Evolutionary conservation across 2,797 vertebrate species (phyloP), one percentile per base, ranked within the genome.

Genomic region (Merluccius polli): DNA sequence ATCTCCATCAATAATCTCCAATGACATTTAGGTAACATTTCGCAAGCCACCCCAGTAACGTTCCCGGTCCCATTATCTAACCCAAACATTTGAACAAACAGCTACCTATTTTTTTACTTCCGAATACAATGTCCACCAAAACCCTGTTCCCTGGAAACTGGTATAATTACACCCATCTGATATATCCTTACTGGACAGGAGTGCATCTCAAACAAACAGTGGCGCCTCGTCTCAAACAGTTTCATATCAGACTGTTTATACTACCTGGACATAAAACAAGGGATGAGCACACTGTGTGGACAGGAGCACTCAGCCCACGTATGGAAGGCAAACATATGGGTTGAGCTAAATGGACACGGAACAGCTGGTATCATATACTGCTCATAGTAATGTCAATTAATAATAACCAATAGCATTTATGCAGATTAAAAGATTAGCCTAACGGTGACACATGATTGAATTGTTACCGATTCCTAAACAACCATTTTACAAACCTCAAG

Each of bases 121-220:
- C 6, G 1, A 59, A 59, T 65, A 65, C 59, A 27, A 65, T 24
- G 21, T n/a, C 21, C 52, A 27, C 59, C 59, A 65, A 29, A 35
- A 33, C 30, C 21, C 67, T 16, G 67, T 82, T 79, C 73, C 80
- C 38, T 59, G 74, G 74, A 32, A 52, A 79, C 71, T 59, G 30
- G 29, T 72, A 63, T 63, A 77, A 81, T 65, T 2, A 13, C 69
- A 72, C 70, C 63, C 38, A 35, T 76, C 75, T 82, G 80, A 79
- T 84, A 83, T 72, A 32, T 21, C 67, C 38, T 75, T n/a, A 30
- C 65, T 75, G 38, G 1, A 75, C 70, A 82, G n/a, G 31, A 72
- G 71, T 33, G 21, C 0, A 0, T 73, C 79, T 33, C 41, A 75
- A 76, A 78, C 79, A 90, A 90, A 92, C 84, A 91, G 82, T 63